Evolutionary conservation across 2,888 invertebrate species (phyloP).

Genomic region (Epinotia brunnichana): DNA sequence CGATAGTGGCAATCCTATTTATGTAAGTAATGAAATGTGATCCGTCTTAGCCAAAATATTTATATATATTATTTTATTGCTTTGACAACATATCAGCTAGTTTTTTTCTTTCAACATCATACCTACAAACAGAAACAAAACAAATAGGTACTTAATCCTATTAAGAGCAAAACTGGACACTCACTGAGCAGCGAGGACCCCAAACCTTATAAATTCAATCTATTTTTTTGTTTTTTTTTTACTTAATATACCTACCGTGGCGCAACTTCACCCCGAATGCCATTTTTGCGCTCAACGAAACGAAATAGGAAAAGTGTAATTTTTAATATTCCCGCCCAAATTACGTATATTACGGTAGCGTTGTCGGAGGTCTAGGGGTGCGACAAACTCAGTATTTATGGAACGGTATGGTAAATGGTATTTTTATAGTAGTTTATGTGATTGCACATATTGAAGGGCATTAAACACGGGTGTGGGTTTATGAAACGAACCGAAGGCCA

Average conservation of each 20-base stretch:
- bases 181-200: too few relatives aligned
- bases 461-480: too few relatives aligned
- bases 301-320: slow-evolving; percentile 8
- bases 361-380: background rate
- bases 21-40: slow-evolving; percentile 1
- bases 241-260: background rate
- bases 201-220: too few relatives aligned
- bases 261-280: background rate
- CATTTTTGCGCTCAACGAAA: background rate
- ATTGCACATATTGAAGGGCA: too few relatives aligned
- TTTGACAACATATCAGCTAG: background rate
- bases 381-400: background rate
- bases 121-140: too few relatives aligned
- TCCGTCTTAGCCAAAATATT: background rate
- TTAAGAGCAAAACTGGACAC: too few relatives aligned
- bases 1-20: background rate
- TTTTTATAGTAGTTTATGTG: too few relatives aligned
- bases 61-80: background rate
- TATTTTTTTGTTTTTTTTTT: too few relatives aligned
- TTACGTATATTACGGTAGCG: slow-evolving; percentile 20
- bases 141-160: too few relatives aligned
- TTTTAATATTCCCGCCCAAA: slow-evolving; percentile 24
- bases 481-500: too few relatives aligned
- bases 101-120: too few relatives aligned
- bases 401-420: too few relatives aligned